Evolutionary conservation across 1,140 invertebrate genomes (phyloP), one percentile per base, ranked within the genome.

Genomic region (Teleogryllus occipitalis): DNA sequence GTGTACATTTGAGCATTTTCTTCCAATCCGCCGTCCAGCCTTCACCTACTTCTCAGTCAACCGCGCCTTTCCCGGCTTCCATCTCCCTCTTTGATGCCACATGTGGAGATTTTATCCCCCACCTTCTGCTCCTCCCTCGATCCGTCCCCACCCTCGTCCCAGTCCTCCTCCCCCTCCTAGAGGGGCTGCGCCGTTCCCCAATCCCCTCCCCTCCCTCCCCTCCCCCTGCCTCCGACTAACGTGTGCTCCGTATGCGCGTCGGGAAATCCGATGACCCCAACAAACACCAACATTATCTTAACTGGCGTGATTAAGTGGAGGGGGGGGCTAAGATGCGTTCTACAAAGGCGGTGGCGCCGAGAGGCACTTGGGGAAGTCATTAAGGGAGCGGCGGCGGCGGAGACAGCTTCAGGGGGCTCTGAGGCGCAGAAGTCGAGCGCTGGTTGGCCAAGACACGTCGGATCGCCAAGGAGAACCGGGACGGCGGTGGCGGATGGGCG

Each of bases 251-350:
- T 18, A 65, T 65, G 10, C 54, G 18, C 27, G 5, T 5, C 27
- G 27, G 27, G 1, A 65, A 18, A 65, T 65, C 54, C 10, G 54
- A 65, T 65, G 54, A 65, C 54, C 54, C 54, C 18, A 65, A 65
- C 54, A 65, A 65, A 65, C 54, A 65, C 54, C 18, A 65, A 65
- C 54, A 65, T 65, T 65, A 65, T 65, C 54, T 65, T 65, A 65
- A 65, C 54, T 14, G 54, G 18, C 54, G 54, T 65, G 54, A 65
- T 65, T 65, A 65, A 65, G 18, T 65, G 54, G 54, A 18, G 18
- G 18, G 18, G 18, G 54, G 10, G 7, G 54, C 18, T 65, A 65
- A 65, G 54, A 14, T 18, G 10, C 54, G 18, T 18, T 65, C 18
- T 10, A 18, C 54, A 65, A 65, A 65, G 54, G 18, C 54, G 10